Conservation (phyloP, 1,140 invertebrate species). For the Asbolus verrucosus region DNA sequence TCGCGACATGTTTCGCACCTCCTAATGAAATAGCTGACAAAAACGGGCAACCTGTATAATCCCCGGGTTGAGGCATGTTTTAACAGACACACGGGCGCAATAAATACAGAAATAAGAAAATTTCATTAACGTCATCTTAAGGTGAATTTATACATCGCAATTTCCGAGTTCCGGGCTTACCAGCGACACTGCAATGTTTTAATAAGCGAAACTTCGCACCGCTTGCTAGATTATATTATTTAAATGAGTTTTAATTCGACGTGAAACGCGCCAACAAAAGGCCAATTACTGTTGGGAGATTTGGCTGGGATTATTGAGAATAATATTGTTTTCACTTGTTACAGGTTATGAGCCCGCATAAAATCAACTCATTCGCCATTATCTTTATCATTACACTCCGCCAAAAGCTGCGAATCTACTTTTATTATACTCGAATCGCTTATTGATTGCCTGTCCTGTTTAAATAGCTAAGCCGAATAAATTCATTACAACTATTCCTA, state of each 20-base stretch:
- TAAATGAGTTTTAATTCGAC: constrained; percentile 63
- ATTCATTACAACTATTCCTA: constrained; percentile 43
- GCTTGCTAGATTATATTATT: constrained; percentile 60
- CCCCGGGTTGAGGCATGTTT: constrained; percentile 33
- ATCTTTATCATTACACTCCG: constrained; percentile 53
- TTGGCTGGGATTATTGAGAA: constrained; percentile 49
- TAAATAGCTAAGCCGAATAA: constrained; percentile 49
- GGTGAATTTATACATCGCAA: constrained; percentile 69
- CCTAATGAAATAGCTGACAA: constrained; percentile 37
- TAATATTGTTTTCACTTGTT: constrained; percentile 52
- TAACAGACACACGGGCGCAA: constrained; percentile 57
- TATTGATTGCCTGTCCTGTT: constrained; percentile 44
- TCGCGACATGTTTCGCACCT: constrained; percentile 35
- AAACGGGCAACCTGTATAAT: constrained; percentile 30
- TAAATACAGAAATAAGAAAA: constrained; percentile 67
- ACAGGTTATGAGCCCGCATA: constrained; percentile 49
- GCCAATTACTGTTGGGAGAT: constrained; percentile 57
- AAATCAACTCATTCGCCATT: constrained; percentile 51
- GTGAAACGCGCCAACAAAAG: constrained; percentile 55
- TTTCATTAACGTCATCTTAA: constrained; percentile 71
- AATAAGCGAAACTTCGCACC: constrained; percentile 59
- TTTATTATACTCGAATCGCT: constrained; percentile 49
- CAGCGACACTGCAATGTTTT: constrained; percentile 61
- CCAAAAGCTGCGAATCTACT: constrained; percentile 39
- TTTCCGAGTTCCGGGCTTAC: constrained; percentile 64